Conservation (phyloP, 1,140 invertebrate species). For the Radopholus similis region DNA sequence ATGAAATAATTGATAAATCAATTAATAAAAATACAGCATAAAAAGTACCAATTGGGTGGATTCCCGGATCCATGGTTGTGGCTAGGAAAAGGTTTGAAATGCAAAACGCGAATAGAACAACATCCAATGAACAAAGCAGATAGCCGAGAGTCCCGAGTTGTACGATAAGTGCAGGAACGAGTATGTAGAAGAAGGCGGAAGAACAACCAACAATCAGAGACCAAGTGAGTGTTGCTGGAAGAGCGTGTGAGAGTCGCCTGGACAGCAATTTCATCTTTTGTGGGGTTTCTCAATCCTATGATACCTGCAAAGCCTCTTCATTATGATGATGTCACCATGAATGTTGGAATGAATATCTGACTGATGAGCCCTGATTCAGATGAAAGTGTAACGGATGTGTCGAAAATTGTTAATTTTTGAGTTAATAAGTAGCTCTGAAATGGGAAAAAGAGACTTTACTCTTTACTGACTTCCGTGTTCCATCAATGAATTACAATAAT, state of each 20-base stretch:
- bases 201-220: constrained; percentile 81
- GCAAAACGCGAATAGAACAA: constrained; percentile 89
- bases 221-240: constrained; percentile 90
- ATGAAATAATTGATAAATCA: constrained; percentile 19
- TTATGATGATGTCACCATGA: not conserved
- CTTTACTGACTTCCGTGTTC: too few species aligned
- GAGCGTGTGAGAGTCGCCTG: constrained; percentile 39
- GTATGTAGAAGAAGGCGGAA: constrained; percentile 87
- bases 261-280: constrained; percentile 19
- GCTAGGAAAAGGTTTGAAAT: constrained; percentile 95
- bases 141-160: constrained; percentile 58
- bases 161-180: constrained; percentile 59
- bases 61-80: constrained; percentile 98
- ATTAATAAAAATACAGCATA: constrained; percentile 3
- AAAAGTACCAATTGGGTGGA: constrained; percentile 86
- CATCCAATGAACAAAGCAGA: constrained; percentile 86
- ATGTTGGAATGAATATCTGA: too few species aligned
- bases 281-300: not conserved
- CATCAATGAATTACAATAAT: too few species aligned
- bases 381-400: too few species aligned
- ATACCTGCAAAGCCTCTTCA: constrained; percentile 14
- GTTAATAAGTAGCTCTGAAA: too few species aligned
- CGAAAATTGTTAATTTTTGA: too few species aligned
- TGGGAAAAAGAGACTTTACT: too few species aligned
- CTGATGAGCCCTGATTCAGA: too few species aligned